These are phyloP conservation scores for Nothobranchius furzeri DNA, from an alignment of 2,113 vertebrate genomes.

Conservation along the genomic window DNA sequence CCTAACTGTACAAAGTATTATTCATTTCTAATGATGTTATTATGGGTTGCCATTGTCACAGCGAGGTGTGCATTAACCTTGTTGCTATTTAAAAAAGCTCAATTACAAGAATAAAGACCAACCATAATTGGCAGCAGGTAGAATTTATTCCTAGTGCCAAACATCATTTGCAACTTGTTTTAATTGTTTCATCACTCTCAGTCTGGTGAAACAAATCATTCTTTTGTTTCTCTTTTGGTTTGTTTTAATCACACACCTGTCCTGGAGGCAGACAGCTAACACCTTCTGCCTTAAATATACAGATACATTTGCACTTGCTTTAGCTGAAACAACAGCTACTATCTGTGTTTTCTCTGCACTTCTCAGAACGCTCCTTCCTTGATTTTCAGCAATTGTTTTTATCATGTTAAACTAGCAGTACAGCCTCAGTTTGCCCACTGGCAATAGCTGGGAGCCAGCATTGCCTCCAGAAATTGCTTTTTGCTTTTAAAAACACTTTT, in stretches of 20 bases:
- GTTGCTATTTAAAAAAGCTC: conserved; percentile 36
- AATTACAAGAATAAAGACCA: conserved; percentile 34
- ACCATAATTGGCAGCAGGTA: conserved; percentile 45
- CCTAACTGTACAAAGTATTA: conserved; percentile 5
- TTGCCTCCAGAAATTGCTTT: conserved; percentile 51
- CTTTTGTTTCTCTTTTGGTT: conserved; percentile 34
- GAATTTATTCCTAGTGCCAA: conserved; percentile 53
- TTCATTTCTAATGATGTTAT: conserved; percentile 32
- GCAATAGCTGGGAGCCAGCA: conserved; percentile 38
- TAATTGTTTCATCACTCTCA: conserved; percentile 2
- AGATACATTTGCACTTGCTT: conserved; percentile 13
- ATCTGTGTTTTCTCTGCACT: conserved; percentile 20
- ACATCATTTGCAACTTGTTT: conserved; percentile 23
- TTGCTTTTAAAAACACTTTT: conserved; percentile 4
- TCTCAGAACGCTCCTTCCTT: conserved; percentile 17
- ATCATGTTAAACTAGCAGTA: conserved; percentile 57
- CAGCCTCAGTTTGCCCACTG: conserved; percentile 49
- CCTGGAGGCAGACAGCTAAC: conserved; percentile 2
- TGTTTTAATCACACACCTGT: conserved; percentile 23
- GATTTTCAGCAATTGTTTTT: conserved; percentile 58
- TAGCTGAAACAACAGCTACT: conserved; percentile 43
- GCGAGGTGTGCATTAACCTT: conserved; percentile 41
- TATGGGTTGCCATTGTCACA: conserved; percentile 37
- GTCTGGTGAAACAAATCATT: not conserved
- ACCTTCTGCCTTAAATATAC: not conserved